phyloP scores from a whole-genome alignment of 2,113 vertebrate species.

The Tor tambroides region DNA sequence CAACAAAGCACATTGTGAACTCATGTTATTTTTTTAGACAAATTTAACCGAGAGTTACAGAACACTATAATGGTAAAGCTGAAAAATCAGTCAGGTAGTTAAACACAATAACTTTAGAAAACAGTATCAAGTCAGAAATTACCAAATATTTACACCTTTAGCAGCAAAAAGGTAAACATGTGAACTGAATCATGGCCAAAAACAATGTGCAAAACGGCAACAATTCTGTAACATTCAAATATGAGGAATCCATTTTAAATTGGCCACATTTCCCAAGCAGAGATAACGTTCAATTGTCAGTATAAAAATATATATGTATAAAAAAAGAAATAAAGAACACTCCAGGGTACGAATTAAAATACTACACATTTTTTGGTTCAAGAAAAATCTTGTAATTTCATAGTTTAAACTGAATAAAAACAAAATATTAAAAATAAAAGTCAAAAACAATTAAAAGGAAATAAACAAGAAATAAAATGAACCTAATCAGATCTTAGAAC shows the following conservation, averaged over 20 bases:
- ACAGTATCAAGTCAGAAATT: background rate
- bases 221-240: constrained; percentile 38
- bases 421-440: constrained; percentile 12
- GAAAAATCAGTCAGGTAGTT: constrained; percentile 61
- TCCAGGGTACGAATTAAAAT: background rate
- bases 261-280: constrained; percentile 49
- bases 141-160: background rate
- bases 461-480: constrained; percentile 35
- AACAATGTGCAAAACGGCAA: constrained; percentile 47
- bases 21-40: background rate
- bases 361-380: constrained; percentile 2
- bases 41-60: background rate
- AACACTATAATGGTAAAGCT: background rate
- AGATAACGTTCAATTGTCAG: constrained; percentile 58
- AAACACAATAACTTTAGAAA: background rate
- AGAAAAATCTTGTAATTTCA: background rate
- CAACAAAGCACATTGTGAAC: background rate
- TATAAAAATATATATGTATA: constrained; percentile 11
- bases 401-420: constrained; percentile 12
- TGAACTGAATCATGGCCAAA: constrained; percentile 30
- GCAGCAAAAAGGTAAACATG: constrained; percentile 21
- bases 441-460: constrained; percentile 8
- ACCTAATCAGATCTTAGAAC: background rate
- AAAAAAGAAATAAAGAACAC: background rate
- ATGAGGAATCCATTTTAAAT: constrained; percentile 8